phyloP scores from a whole-genome alignment of 1,140 invertebrate species.

The Drosophila pseudoananassae region DNA sequence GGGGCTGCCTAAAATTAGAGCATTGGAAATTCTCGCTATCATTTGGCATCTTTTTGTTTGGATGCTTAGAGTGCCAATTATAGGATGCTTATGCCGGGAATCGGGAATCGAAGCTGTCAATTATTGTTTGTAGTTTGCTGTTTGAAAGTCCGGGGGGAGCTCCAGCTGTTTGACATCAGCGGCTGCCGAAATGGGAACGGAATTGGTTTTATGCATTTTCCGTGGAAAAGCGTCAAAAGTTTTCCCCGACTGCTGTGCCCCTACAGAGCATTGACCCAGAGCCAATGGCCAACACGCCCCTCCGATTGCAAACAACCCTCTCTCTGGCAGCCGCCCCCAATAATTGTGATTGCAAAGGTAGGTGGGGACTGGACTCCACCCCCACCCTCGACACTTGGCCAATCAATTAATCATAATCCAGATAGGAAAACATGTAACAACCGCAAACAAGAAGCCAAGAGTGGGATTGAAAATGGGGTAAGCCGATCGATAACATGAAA shows the following conservation, averaged over 20 bases:
- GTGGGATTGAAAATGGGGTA: conserved; percentile 18
- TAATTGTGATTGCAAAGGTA: conserved; percentile 23
- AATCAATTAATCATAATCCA: conserved; percentile 79
- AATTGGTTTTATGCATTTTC: conserved; percentile 51
- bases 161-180: conserved; percentile 67
- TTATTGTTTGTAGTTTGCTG: conserved; percentile 47
- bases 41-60: conserved; percentile 13
- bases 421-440: conserved; percentile 73
- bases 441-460: conserved; percentile 50
- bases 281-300: conserved; percentile 9
- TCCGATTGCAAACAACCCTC: conserved; percentile 40
- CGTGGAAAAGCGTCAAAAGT: conserved; percentile 30
- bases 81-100: conserved; percentile 69
- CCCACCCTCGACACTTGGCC: conserved; percentile 45
- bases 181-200: conserved; percentile 17
- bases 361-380: conserved; percentile 2
- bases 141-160: conserved; percentile 25
- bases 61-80: conserved; percentile 61
- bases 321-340: conserved; percentile 6
- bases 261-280: conserved; percentile 42
- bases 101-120: conserved; percentile 67
- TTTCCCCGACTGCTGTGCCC: conserved; percentile 1
- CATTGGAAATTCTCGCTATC: not conserved
- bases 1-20: not conserved
- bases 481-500: conserved; percentile 64